Evolutionary conservation across 1,140 invertebrate genomes (phyloP), one percentile per base, ranked within the genome.

Genomic region (Drosophila leontia): DNA sequence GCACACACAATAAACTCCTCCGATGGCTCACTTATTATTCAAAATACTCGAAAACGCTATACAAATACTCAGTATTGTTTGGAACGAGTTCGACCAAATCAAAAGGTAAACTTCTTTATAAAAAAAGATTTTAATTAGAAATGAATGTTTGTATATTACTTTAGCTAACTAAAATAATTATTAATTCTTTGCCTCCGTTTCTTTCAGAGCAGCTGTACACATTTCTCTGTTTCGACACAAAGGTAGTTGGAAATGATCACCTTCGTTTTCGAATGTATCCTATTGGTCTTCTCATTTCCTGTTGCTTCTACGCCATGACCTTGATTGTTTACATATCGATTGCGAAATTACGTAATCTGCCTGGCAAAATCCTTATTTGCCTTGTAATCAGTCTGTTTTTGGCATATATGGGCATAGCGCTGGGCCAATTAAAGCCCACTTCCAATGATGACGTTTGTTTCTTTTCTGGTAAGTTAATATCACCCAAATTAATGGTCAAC

Each of bases 341-440:
- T 32, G 95, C 95, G 0, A 92, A 93, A 17, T 92, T 96, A 26
- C 93, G 94, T 35, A 96, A 96, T 92, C 93, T 96, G 17, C 96
- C 96, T 47, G 96, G 96, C 1, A 95, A 95, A 75, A 96, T 95
- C 2, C 88, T 96, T 12, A 96, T 96, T 93, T 95, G 95, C 75
- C 94, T 96, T 78, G 94, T 95, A 2, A 92, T 93, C 57, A 95
- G 94, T 82, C 94, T 96, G 64, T 92, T 96, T 58, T 70, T 94
- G 8, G 95, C 94, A 2, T 96, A 94, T 82, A 74, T 93, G 32
- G 95, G 94, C 63, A 93, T 96, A 19, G 94, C 94, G 7, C 81
- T 94, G 26, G 94, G 94, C 1, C 94, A 94, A 75, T 80, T 94
- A 15, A 91, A 93, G 62, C 85, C 82, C 7, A 88, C 80, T 3